Percentiles rank a stretch among this genome's conserved stretches.
Evolutionary conservation across 1,140 invertebrate genomes (phyloP).

Genomic region (Hetaerina americana): DNA sequence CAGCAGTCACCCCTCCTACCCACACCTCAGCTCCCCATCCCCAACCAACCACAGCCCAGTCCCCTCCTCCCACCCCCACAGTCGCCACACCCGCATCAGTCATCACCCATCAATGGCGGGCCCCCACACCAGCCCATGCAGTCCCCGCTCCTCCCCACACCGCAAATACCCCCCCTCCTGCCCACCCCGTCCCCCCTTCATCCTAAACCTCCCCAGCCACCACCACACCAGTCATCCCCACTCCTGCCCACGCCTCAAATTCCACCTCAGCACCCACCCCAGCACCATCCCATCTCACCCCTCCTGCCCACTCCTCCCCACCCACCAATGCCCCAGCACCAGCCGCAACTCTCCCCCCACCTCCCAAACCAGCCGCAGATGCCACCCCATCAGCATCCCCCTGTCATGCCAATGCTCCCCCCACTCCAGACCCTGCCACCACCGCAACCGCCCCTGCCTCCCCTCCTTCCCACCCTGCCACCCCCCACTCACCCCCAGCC

Average conservation of each 20-base stretch:
- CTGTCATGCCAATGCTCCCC: neutral
- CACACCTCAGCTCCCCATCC: neutral
- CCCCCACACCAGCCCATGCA: neutral
- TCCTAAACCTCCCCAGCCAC: neutral
- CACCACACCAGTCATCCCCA: neutral
- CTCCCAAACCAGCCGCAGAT: constrained; percentile 11
- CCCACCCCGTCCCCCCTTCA: neutral
- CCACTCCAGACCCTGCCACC: neutral
- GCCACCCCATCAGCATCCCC: constrained; percentile 28
- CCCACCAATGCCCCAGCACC: neutral
- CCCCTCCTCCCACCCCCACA: neutral
- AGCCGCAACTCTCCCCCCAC: neutral
- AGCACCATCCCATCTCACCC: neutral
- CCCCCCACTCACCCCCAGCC: constrained; percentile 14
- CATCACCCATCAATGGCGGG: constrained; percentile 19
- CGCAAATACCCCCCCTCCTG: neutral
- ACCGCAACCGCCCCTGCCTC: constrained; percentile 21
- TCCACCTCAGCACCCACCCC: neutral
- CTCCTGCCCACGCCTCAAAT: neutral
- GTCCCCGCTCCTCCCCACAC: neutral
- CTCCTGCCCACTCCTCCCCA: neutral
- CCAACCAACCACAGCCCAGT: neutral
- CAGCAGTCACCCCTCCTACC: neutral
- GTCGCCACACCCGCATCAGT: constrained; percentile 10
- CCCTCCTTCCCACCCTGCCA: constrained; percentile 20